Conservation (phyloP, 2,797 vertebrate species). For the Gymnothorax reevesii region DNA sequence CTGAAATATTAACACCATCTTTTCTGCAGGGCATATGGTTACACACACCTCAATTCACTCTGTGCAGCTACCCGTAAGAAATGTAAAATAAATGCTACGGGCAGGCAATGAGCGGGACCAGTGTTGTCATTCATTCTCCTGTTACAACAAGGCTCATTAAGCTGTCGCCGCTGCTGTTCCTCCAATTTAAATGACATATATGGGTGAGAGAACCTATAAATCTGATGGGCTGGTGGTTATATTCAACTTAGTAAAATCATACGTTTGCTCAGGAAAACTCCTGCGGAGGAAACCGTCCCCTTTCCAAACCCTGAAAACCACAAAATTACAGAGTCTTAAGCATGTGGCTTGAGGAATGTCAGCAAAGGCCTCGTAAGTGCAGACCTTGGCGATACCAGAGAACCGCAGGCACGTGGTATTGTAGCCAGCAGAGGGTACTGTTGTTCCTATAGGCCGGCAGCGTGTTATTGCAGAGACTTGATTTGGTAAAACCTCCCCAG, state of each 20-base stretch:
- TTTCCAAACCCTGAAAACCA: slow-evolving; percentile 54
- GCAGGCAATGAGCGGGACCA: neutral
- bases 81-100: neutral
- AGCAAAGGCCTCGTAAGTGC: slow-evolving; percentile 70
- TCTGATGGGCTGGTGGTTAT: neutral
- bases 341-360: slow-evolving; percentile 68
- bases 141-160: neutral
- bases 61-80: neutral
- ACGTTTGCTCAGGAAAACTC: slow-evolving; percentile 52
- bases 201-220: neutral
- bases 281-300: slow-evolving; percentile 56
- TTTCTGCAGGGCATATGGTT: neutral
- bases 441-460: slow-evolving; percentile 46
- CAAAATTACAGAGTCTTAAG: slow-evolving; percentile 72
- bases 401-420: slow-evolving; percentile 59
- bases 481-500: neutral
- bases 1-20: neutral
- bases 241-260: slow-evolving; percentile 14
- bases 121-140: neutral
- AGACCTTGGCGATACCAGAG: slow-evolving; percentile 62
- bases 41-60: neutral
- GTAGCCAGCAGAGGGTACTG: slow-evolving; percentile 66
- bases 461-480: neutral
- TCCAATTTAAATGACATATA: neutral
- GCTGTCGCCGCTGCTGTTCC: neutral